These are phyloP conservation scores for Sphaerophoria rueppellii DNA, from an alignment of 2,888 invertebrate species.

Conservation along the genomic window DNA sequence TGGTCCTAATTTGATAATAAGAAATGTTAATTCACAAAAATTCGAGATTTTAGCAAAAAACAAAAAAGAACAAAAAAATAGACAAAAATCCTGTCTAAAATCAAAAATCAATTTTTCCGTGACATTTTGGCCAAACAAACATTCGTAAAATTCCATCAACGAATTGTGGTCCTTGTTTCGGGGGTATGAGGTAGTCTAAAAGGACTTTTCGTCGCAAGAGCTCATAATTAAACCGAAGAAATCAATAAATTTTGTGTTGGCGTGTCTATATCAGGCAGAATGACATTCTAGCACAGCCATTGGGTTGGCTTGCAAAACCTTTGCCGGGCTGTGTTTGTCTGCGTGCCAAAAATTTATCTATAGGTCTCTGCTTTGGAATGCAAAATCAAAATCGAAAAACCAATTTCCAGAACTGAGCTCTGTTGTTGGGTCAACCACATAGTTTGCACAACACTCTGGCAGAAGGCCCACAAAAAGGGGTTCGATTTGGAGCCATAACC, in stretches of 20 bases:
- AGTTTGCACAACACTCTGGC: slow-evolving; percentile 58
- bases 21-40: slow-evolving; percentile 53
- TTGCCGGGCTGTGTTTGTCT: neutral
- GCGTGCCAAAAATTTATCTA: neutral
- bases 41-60: no score
- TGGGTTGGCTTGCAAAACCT: neutral
- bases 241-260: slow-evolving; percentile 62
- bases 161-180: neutral
- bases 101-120: slow-evolving; percentile 71
- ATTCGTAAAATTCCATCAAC: slow-evolving; percentile 28
- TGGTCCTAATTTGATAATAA: slow-evolving; percentile 59
- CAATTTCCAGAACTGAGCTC: slow-evolving; percentile 20
- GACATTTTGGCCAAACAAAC: slow-evolving; percentile 72
- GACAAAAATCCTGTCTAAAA: neutral
- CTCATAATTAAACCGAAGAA: slow-evolving; percentile 68
- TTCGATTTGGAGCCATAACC: neutral
- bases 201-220: slow-evolving; percentile 50
- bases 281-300: neutral
- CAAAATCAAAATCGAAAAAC: slow-evolving; percentile 41
- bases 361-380: slow-evolving; percentile 6
- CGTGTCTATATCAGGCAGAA: no score
- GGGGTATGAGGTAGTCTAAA: slow-evolving; percentile 43
- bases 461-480: slow-evolving; percentile 14
- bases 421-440: slow-evolving; percentile 65
- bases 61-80: no score